Evolutionary conservation across 2,113 vertebrate species (phyloP), one percentile per base, ranked within the genome.

Genomic region (Neoarius graeffei): DNA sequence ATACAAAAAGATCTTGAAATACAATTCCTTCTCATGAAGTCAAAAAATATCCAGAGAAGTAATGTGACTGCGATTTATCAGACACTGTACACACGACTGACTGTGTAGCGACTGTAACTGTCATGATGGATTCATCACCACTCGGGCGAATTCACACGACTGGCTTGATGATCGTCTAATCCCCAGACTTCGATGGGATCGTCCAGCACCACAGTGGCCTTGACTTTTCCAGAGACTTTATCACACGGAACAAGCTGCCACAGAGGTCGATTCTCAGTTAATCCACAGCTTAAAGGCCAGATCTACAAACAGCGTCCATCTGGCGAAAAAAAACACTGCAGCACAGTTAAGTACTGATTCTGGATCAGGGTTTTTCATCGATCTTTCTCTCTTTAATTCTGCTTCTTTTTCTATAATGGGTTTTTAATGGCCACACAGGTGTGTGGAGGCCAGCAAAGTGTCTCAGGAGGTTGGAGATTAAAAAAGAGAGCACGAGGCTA

Each of bases 371-470:
- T 3, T 17, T 79, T 80, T 30, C 59, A 20, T 42, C 23, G 3
- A 50, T 27, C 27, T 85, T 66, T 85, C 77, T 64, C 57, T 77
- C 71, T 74, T 23, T 73, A 64, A 59, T 73, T 87, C 57, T 71
- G 27, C 8, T 54, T 89, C 27, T 11, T 86, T 87, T 50, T 54
- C 54, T 71, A 30, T 87, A 89, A 89, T 87, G 76, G 80, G 57
- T 27, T 81, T 89, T 89, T 81, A 89, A 89, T 89, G 86, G 86
- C 56, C 27, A 25, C 27, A 74, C 52, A 60, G 81, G 73, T 86
- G 80, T n/a, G 27, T 10, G n/a, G 74, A 73, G 64, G 57, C 88
- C 52, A 25, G 57, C 59, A 77, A 27, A 88, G 79, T 86, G 66
- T 85, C 54, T 57, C 57, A 30, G 64, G 69, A 85, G 83, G 35